These are phyloP conservation scores for Leptobrachium ailaonicum DNA, from an alignment of 2,113 vertebrate species.

Conservation along the genomic window DNA sequence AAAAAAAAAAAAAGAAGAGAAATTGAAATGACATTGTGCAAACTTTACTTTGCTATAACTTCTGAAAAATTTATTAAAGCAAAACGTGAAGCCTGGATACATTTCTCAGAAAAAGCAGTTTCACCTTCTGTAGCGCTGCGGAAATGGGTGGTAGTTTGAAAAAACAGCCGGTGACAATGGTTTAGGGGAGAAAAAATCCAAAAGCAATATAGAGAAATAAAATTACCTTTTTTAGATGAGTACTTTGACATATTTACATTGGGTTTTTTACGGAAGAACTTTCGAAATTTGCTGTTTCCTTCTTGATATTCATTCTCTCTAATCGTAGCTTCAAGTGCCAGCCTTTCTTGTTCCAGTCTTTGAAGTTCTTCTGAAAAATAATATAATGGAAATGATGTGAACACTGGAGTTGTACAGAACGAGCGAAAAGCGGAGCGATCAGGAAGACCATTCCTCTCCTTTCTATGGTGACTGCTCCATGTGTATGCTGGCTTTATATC, in stretches of 20 bases:
- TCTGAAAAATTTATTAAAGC: background rate
- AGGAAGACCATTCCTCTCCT: no score
- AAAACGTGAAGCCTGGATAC: background rate
- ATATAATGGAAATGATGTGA: background rate
- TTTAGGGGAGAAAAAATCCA: background rate
- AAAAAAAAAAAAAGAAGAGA: constrained; percentile 16
- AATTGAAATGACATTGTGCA: constrained; percentile 5
- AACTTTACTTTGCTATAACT: background rate
- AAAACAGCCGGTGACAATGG: background rate
- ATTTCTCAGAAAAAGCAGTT: constrained; percentile 6
- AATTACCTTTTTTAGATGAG: constrained; percentile 77
- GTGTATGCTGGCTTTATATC: no score
- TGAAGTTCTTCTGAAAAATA: constrained; percentile 79
- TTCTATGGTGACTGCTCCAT: no score
- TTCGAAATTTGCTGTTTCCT: constrained; percentile 65
- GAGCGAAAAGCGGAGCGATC: no score
- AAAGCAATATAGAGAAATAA: background rate
- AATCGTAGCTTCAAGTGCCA: constrained; percentile 76
- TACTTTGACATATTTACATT: constrained; percentile 74
- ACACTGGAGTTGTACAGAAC: background rate
- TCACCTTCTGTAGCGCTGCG: background rate
- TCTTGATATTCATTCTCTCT: constrained; percentile 75
- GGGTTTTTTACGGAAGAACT: constrained; percentile 78
- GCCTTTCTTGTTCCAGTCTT: constrained; percentile 80
- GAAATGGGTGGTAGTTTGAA: background rate